Conservation (phyloP, 35 echinoderm and acorn worm genomes). For the Ptychodera flava region DNA sequence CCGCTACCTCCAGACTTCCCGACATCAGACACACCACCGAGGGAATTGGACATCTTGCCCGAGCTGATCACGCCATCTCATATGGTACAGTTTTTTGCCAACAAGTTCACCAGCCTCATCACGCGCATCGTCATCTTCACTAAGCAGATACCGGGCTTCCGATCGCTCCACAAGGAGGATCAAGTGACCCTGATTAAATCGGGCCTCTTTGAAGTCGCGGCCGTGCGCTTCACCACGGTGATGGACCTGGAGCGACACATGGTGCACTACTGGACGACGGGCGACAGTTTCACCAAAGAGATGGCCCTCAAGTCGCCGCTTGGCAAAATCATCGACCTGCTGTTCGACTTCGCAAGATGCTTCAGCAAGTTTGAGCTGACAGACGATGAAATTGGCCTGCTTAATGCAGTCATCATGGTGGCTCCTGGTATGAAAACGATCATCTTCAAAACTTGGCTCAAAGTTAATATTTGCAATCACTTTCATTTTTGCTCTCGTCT, state of each 20-base stretch:
- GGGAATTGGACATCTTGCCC: slow-evolving; percentile 54
- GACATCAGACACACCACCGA: slow-evolving; percentile 59
- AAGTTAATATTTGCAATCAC: slow-evolving; percentile 3
- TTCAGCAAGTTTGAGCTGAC: slow-evolving; percentile 87
- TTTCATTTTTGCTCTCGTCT: too few species aligned
- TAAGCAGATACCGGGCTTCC: slow-evolving; percentile 95
- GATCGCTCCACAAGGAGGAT: slow-evolving; percentile 80
- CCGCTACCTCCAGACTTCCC: slow-evolving; percentile 78
- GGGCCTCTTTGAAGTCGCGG: slow-evolving; percentile 75
- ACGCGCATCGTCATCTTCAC: slow-evolving; percentile 92
- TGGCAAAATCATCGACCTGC: slow-evolving; percentile 89
- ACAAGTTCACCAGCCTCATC: slow-evolving; percentile 98
- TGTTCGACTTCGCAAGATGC: slow-evolving; percentile 83
- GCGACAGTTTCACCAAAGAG: slow-evolving; percentile 76
- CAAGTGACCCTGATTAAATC: slow-evolving; percentile 97
- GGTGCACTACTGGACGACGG: slow-evolving; percentile 97
- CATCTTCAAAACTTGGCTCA: background rate
- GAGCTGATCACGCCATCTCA: slow-evolving; percentile 53
- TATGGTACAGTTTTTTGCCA: slow-evolving; percentile 97
- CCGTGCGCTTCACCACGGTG: slow-evolving; percentile 86
- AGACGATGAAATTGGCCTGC: slow-evolving; percentile 81
- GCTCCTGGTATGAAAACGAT: slow-evolving; percentile 67
- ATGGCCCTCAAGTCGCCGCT: slow-evolving; percentile 88
- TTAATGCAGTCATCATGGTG: slow-evolving; percentile 95
- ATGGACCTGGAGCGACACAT: slow-evolving; percentile 61